Conservation (phyloP, 2,797 vertebrate genomes). For the Poecilia velifera region DNA sequence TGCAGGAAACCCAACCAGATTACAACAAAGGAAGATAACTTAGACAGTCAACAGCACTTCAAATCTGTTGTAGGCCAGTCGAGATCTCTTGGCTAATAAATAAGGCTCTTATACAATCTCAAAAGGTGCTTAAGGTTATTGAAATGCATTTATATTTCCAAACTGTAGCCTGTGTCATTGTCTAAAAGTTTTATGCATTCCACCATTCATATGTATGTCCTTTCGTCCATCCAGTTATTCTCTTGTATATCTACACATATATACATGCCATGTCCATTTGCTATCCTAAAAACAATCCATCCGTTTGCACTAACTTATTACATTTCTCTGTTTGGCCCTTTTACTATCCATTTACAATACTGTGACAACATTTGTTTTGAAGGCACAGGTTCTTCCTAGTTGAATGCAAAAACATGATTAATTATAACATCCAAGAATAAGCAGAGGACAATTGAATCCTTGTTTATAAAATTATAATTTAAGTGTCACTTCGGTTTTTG, state of each 20-base stretch:
- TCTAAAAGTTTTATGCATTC: neutral
- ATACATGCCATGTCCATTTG: neutral
- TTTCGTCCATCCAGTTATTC: neutral
- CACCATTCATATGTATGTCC: neutral
- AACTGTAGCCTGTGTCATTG: neutral
- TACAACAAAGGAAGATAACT: constrained; percentile 2
- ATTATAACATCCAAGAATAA: neutral
- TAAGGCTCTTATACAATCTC: neutral
- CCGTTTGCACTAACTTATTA: neutral
- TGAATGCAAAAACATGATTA: neutral
- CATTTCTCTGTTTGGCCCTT: neutral
- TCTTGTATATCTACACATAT: neutral
- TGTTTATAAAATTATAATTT: neutral
- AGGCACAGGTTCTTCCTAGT: neutral
- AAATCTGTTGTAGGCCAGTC: neutral
- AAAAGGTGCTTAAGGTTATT: neutral
- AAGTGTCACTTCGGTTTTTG: neutral
- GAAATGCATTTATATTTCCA: neutral
- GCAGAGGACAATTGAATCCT: neutral
- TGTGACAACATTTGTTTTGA: neutral
- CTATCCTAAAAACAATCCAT: neutral
- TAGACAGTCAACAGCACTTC: neutral
- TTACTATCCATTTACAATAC: neutral
- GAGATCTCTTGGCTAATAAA: neutral
- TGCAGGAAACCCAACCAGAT: constrained; percentile 15